Conservation (phyloP, 2,888 invertebrate genomes). For the Aelia acuminata region DNA sequence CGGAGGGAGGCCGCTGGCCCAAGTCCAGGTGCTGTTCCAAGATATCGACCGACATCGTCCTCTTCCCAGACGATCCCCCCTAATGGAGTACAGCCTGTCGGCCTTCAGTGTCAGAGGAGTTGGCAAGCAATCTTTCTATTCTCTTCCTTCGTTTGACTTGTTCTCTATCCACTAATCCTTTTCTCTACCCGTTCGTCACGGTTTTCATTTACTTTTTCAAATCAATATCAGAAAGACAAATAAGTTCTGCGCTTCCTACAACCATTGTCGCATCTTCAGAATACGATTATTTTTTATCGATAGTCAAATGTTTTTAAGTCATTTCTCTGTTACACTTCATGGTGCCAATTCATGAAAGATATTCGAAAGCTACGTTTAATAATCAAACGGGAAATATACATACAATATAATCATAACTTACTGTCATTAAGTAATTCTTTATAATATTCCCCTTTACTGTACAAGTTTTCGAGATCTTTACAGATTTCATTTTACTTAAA, state of each 20-base stretch:
- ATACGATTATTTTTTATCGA: background rate
- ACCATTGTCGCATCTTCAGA: background rate
- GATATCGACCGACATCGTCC: constrained; percentile 19
- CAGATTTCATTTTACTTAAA: too few species aligned
- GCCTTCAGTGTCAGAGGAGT: background rate
- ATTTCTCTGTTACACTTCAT: too few species aligned
- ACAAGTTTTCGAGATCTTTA: too few species aligned
- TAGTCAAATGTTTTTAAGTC: too few species aligned
- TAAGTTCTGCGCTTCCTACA: background rate
- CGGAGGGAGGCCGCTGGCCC: background rate
- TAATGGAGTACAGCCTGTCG: constrained; percentile 16
- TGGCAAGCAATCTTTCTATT: background rate
- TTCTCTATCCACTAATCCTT: constrained; percentile 9
- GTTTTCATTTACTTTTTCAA: background rate
- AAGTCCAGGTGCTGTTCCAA: constrained; percentile 31
- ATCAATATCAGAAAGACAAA: background rate
- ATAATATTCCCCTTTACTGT: too few species aligned
- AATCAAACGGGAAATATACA: too few species aligned
- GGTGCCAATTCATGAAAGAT: too few species aligned
- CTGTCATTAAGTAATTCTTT: too few species aligned
- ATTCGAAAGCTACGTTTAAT: too few species aligned
- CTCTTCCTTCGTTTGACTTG: constrained; percentile 22
- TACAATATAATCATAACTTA: too few species aligned
- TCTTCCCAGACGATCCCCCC: constrained; percentile 11
- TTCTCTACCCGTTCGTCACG: background rate